Base-by-base conservation (phyloP, 1,140 invertebrate species). In the Drosophila rhopaloa region DNA sequence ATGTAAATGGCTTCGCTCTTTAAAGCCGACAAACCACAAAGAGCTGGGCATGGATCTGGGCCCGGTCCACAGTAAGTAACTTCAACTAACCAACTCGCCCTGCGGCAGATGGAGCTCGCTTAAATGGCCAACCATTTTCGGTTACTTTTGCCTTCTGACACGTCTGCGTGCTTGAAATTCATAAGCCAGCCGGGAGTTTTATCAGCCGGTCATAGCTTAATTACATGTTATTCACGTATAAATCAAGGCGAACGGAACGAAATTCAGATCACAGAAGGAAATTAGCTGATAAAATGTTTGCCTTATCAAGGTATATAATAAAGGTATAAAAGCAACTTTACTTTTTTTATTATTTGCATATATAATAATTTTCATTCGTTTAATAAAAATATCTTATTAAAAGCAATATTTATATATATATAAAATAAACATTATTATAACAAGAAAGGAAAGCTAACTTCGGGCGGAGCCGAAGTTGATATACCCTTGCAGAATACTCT, bases 11-110 rank as follows among this genome's bases (percentile, higher is more conserved):
- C 40, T 77, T 60, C 41, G 43, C 50, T 41, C 43, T 62, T 86
- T 79, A 79, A 86, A 73, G 71, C 72, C 48, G 43, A 47, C 62
- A 76, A 79, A 66, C 83, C 82, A 46, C 83, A 86, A 83, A 76
- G 71, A 51, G 58, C 55, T 78, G 35, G 48, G 24, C 63, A n/a
- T 55, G 54, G 43, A 59, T 79, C 14, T 40, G 16, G 44, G 32
- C 27, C 50, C 27, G 70, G 70, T 50, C 29, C 51, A 57, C 41
- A 50, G 48, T 59, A 67, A 68, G 57, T 71, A 76, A 72, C 62
- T 73, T 48, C 47, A 19, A 37, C 46, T 70, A 56, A 35, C 57
- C 24, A 27, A 55, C 32, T 59, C 24, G n/a, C 27, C 37, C 55
- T 73, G 46, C 16, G 41, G 9, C 55, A 16, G 14, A 32, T 41